A percentile compares a stretch with the other conserved stretches of the same genome.
Conservation (phyloP, 2,797 vertebrate genomes). For the Leptodactylus fallax region DNA sequence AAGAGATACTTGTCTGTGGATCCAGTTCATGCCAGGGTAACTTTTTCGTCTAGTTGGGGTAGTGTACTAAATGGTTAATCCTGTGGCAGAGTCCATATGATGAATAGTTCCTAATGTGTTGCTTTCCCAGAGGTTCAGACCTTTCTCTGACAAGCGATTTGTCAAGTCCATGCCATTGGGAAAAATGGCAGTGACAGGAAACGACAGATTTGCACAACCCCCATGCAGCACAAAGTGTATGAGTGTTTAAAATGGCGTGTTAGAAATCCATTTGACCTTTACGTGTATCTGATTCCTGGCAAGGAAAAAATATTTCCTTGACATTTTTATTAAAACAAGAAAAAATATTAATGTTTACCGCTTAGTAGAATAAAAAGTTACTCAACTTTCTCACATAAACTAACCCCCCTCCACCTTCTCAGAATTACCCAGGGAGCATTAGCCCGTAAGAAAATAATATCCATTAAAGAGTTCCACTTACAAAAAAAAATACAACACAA, state of each 20-base stretch:
- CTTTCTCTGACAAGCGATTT: constrained; percentile 62
- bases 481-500: no score
- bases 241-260: constrained; percentile 50
- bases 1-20: not conserved
- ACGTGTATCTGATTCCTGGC: constrained; percentile 55
- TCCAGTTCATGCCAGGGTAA: not conserved
- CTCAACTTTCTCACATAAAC: not conserved
- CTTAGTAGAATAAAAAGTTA: constrained; percentile 40
- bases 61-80: constrained; percentile 34
- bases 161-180: constrained; percentile 55
- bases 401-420: not conserved
- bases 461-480: not conserved
- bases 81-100: constrained; percentile 43
- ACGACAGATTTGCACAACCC: constrained; percentile 50
- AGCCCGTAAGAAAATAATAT: not conserved
- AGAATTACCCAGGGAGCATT: not conserved
- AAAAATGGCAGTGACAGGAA: constrained; percentile 53
- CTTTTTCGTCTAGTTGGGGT: not conserved
- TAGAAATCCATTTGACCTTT: constrained; percentile 63
- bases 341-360: constrained; percentile 39
- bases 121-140: constrained; percentile 60
- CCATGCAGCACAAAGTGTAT: constrained; percentile 37
- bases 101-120: constrained; percentile 50
- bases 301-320: constrained; percentile 55
- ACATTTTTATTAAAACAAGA: constrained; percentile 58